Conservation (phyloP, 2,888 invertebrate genomes). For the Subacronicta megacephala region DNA sequence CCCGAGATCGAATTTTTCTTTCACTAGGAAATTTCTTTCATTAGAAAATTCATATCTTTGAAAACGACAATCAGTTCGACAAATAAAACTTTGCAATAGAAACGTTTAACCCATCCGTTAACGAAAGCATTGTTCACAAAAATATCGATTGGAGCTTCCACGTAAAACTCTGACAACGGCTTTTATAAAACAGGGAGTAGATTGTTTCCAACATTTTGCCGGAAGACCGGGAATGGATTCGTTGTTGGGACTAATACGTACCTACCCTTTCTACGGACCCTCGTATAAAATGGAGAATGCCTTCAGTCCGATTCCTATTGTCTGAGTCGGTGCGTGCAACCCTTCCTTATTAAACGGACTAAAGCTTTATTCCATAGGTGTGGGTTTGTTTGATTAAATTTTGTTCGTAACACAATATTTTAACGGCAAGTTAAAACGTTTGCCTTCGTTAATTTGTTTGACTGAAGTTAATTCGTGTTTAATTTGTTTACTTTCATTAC, state of each 20-base stretch:
- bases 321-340: constrained; percentile 82
- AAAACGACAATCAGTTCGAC: constrained; percentile 12
- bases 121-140: constrained; percentile 56
- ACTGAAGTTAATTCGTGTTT: constrained; percentile 23
- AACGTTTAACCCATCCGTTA: constrained; percentile 30
- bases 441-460: constrained; percentile 41
- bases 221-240: constrained; percentile 84
- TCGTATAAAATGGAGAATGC: constrained; percentile 83
- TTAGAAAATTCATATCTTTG: too few relatives aligned
- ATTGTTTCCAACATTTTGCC: constrained; percentile 82
- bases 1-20: too few relatives aligned
- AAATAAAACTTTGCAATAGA: constrained; percentile 41
- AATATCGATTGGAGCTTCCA: constrained; percentile 56
- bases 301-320: constrained; percentile 82
- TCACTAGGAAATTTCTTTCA: too few relatives aligned
- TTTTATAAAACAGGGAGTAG: constrained; percentile 79
- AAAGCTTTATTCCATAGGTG: constrained; percentile 75
- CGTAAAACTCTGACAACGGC: constrained; percentile 66
- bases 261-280: constrained; percentile 79
- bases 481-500: constrained; percentile 37
- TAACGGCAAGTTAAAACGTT: constrained; percentile 43
- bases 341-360: constrained; percentile 75
- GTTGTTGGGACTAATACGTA: constrained; percentile 82
- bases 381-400: constrained; percentile 69
- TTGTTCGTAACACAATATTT: constrained; percentile 56